Evolutionary conservation across 2,113 vertebrate species (phyloP).

Genomic region (Notiomystis cincta): DNA sequence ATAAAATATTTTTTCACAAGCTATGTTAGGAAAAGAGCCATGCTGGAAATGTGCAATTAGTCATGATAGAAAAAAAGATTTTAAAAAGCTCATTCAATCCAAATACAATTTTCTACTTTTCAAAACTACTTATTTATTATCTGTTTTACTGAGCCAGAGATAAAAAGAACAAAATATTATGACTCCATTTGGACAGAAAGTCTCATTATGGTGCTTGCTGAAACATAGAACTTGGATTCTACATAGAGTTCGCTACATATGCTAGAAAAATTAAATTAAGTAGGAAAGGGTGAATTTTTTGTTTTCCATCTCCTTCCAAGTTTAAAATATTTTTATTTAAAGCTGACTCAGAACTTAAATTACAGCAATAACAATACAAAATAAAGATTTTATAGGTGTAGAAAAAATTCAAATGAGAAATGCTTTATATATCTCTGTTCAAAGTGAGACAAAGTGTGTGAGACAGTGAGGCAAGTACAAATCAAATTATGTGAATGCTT

Average conservation of each 20-base stretch:
- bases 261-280: neutral
- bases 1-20: neutral
- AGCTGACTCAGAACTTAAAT: neutral
- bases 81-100: neutral
- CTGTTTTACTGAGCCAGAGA: neutral
- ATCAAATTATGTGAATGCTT: neutral
- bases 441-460: neutral
- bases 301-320: neutral
- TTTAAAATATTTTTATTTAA: neutral
- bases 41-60: neutral
- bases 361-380: neutral
- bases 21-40: neutral
- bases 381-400: neutral
- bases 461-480: neutral
- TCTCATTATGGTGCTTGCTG: neutral
- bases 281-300: neutral
- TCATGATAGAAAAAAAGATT: neutral
- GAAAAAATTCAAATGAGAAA: neutral
- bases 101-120: neutral
- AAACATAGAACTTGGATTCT: neutral
- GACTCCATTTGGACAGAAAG: neutral
- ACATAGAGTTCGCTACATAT: neutral
- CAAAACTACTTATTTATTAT: neutral
- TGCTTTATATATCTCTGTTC: neutral
- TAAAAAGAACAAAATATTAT: slow-evolving; percentile 23